phyloP scores from a whole-genome alignment of 2,888 invertebrate species.

The Lobophora halterata region DNA sequence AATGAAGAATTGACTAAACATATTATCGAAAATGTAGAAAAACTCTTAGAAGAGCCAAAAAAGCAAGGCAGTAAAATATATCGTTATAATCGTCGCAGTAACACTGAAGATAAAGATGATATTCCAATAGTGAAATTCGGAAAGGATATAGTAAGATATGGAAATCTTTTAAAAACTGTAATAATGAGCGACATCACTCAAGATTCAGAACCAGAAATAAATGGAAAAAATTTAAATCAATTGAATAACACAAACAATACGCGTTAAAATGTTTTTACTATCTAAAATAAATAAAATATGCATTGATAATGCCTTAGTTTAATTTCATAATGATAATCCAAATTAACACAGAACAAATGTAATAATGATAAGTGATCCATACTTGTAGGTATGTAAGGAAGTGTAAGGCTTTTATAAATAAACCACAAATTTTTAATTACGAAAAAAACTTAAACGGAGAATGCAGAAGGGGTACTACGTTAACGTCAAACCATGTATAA shows the following conservation, averaged over 20 bases:
- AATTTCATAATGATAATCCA: no score
- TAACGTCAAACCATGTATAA: no score
- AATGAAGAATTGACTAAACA: slow-evolving; percentile 44
- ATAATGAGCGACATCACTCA: slow-evolving; percentile 41
- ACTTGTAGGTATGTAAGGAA: no score
- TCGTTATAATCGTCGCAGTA: slow-evolving; percentile 33
- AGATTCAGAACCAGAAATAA: slow-evolving; percentile 31
- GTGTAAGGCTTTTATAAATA: no score
- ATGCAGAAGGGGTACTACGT: no score
- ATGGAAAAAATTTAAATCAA: not conserved
- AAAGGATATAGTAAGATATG: slow-evolving; percentile 51
- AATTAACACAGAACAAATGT: no score
- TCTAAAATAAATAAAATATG: no score
- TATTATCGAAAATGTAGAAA: slow-evolving; percentile 46
- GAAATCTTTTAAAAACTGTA: slow-evolving; percentile 41
- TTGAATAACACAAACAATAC: not conserved
- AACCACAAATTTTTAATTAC: no score
- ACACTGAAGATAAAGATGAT: slow-evolving; percentile 29
- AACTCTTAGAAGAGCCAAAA: slow-evolving; percentile 40
- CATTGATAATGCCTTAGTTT: no score
- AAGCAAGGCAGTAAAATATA: slow-evolving; percentile 49
- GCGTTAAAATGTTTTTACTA: not conserved
- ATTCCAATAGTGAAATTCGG: slow-evolving; percentile 46
- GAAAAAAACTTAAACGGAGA: no score
- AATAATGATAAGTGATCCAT: no score